Conservation (phyloP, 2,113 vertebrate genomes). For the Ptyas mucosa region DNA sequence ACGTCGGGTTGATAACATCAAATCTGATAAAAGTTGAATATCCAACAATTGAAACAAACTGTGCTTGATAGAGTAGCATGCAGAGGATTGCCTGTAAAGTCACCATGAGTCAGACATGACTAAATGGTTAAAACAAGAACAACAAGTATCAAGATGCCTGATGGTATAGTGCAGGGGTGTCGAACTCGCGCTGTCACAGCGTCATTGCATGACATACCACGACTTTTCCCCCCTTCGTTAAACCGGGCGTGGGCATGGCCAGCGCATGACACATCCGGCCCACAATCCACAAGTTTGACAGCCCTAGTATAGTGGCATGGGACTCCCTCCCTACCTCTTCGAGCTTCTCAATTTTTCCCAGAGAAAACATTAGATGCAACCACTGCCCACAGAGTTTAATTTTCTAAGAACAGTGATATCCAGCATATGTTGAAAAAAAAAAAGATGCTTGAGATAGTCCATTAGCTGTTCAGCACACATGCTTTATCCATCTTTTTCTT, state of each 20-base stretch:
- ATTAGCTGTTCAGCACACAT: not conserved
- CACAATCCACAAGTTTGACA: no score
- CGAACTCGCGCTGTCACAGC: no score
- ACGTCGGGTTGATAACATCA: not conserved
- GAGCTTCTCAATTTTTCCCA: not conserved
- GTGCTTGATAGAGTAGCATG: not conserved
- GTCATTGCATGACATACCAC: no score
- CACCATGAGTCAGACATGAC: no score
- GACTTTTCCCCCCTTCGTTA: no score
- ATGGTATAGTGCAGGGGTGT: not conserved
- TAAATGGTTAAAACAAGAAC: no score
- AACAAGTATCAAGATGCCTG: not conserved
- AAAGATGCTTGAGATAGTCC: not conserved
- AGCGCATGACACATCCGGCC: no score
- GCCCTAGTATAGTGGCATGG: not conserved
- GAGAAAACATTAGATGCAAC: not conserved
- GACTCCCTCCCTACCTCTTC: not conserved
- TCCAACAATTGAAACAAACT: not conserved
- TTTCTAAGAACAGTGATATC: not conserved
- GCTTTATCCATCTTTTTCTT: not conserved
- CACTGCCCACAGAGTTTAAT: not conserved
- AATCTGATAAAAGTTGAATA: not conserved
- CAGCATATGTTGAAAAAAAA: not conserved
- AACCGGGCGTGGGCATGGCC: no score
- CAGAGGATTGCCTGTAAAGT: not conserved